A percentile compares a stretch with the other conserved stretches of the same genome.
Conservation (phyloP, 1,140 invertebrate genomes). For the Arion vulgaris region DNA sequence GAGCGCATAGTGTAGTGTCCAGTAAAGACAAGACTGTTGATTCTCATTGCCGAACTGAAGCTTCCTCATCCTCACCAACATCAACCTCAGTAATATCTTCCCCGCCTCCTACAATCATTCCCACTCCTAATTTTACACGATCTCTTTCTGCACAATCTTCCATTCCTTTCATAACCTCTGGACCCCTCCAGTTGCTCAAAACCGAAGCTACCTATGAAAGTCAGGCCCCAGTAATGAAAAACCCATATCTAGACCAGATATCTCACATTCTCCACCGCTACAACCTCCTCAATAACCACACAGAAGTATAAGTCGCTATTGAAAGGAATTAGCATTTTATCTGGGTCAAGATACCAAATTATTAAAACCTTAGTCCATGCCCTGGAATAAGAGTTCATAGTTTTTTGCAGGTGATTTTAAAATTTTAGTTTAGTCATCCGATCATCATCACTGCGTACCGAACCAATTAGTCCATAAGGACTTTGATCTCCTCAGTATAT, state of each 20-base stretch:
- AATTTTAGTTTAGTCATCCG: no score
- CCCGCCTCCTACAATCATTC: neutral
- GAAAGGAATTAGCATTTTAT: no score
- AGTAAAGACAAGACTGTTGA: neutral
- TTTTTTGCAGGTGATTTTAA: no score
- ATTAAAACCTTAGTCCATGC: no score
- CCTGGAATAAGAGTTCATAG: no score
- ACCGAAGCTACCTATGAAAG: slow-evolving; percentile 82
- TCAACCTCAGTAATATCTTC: slow-evolving; percentile 6
- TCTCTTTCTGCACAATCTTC: neutral
- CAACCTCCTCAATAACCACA: slow-evolving; percentile 1
- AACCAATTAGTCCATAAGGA: no score
- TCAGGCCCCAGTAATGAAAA: slow-evolving; percentile 82
- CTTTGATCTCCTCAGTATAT: no score
- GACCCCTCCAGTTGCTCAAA: slow-evolving; percentile 63
- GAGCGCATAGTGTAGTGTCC: neutral
- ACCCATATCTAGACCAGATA: slow-evolving; percentile 14
- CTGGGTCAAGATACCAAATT: no score
- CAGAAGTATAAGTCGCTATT: neutral
- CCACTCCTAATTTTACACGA: neutral
- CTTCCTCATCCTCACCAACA: neutral
- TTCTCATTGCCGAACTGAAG: neutral
- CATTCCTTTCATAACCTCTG: slow-evolving; percentile 23
- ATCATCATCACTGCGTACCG: no score
- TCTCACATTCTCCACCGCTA: neutral